phyloP scores from a whole-genome alignment of 2,888 invertebrate species.

The Aporophyla lueneburgensis region DNA sequence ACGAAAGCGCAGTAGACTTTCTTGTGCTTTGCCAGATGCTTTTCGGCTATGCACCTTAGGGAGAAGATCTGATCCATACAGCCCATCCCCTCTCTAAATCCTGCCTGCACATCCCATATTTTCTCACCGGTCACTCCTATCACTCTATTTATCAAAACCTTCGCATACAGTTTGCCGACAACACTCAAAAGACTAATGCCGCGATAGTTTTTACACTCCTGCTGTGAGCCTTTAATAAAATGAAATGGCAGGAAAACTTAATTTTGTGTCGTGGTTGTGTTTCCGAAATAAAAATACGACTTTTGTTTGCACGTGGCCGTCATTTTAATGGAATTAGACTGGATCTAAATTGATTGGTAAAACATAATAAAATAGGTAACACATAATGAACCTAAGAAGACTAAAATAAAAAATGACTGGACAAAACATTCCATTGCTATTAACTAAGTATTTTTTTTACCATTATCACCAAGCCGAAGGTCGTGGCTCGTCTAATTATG shows the following conservation, averaged over 20 bases:
- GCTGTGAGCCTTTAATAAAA: too few species aligned
- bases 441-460: slow-evolving; percentile 31
- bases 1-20: too few species aligned
- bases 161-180: too few species aligned
- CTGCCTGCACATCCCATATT: too few species aligned
- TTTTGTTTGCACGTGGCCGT: neutral
- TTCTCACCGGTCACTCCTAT: too few species aligned
- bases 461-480: slow-evolving; percentile 33
- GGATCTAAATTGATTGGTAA: slow-evolving; percentile 6
- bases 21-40: too few species aligned
- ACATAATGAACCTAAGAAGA: neutral
- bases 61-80: too few species aligned
- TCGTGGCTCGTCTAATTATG: slow-evolving; percentile 56
- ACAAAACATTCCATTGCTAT: slow-evolving; percentile 31
- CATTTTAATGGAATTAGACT: neutral
- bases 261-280: neutral
- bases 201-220: too few species aligned
- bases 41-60: too few species aligned
- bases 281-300: neutral
- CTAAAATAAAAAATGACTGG: slow-evolving; percentile 17
- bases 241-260: neutral
- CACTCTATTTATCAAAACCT: too few species aligned
- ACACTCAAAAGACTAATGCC: too few species aligned
- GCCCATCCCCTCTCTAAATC: too few species aligned
- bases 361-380: neutral